phyloP scores from a whole-genome alignment of 2,797 vertebrate genomes.

The Setipinna tenuifilis region DNA sequence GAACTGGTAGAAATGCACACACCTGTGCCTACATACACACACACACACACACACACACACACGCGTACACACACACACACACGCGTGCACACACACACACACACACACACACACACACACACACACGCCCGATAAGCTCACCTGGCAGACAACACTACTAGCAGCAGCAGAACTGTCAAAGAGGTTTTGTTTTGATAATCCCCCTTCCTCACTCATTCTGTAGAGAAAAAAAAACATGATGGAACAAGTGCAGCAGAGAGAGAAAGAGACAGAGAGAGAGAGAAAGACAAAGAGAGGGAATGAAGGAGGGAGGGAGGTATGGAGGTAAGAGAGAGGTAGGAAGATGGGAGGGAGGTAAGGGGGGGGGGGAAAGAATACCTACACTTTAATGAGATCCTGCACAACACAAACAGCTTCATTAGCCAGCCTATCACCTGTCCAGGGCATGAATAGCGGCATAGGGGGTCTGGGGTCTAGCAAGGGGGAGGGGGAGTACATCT shows the following conservation, averaged over 20 bases:
- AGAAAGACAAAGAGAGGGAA: too few relatives aligned
- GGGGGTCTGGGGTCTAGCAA: too few relatives aligned
- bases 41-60: neutral
- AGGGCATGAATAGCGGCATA: too few relatives aligned
- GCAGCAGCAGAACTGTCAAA: neutral
- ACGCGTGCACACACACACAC: neutral
- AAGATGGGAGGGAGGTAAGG: neutral
- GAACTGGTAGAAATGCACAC: neutral
- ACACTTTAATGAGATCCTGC: neutral
- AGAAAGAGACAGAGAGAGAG: neutral
- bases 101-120: neutral
- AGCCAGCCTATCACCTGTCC: neutral
- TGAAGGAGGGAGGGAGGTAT: neutral
- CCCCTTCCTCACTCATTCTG: neutral
- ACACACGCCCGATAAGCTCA: neutral
- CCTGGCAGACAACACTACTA: slow-evolving; percentile 11
- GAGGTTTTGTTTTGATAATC: neutral
- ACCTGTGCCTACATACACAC: neutral
- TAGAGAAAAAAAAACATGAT: neutral
- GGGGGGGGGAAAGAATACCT: neutral
- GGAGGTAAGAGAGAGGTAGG: neutral
- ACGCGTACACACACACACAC: neutral
- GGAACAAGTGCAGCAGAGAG: neutral
- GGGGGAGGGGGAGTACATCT: too few relatives aligned
- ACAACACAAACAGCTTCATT: slow-evolving; percentile 20